Evolutionary conservation across 2,797 vertebrate genomes (phyloP).

Genomic region (Nyctibius grandis): DNA sequence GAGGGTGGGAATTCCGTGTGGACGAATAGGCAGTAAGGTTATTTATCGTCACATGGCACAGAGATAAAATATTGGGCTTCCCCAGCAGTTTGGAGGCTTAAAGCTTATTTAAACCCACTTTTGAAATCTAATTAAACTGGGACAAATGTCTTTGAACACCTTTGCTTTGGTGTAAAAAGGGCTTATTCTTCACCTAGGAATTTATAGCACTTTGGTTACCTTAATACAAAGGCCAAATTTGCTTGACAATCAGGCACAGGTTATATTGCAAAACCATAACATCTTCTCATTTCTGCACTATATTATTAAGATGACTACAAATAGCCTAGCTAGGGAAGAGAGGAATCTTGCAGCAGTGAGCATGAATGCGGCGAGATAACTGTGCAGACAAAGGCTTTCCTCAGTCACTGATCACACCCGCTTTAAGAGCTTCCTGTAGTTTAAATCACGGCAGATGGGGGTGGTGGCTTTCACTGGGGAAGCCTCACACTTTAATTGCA

Average conservation of each 20-base stretch:
- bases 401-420: accelerated
- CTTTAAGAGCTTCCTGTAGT: not conserved
- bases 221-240: not conserved
- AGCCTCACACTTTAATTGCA: not conserved
- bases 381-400: not conserved
- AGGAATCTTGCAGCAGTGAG: not conserved
- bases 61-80: not conserved
- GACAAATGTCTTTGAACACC: not conserved
- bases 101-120: not conserved
- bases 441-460: not conserved
- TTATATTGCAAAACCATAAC: not conserved
- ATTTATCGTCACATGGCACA: not conserved
- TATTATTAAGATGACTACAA: not conserved
- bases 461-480: not conserved
- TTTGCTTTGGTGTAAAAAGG: not conserved
- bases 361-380: not conserved
- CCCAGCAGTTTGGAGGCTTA: not conserved
- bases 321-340: not conserved
- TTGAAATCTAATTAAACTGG: not conserved
- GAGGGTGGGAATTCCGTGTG: not conserved
- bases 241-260: not conserved
- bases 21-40: not conserved
- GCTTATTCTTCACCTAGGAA: not conserved
- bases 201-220: not conserved
- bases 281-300: not conserved